These are phyloP conservation scores for Polypedilum pembai DNA, from an alignment of 1,140 invertebrate species.

Conservation along the genomic window DNA sequence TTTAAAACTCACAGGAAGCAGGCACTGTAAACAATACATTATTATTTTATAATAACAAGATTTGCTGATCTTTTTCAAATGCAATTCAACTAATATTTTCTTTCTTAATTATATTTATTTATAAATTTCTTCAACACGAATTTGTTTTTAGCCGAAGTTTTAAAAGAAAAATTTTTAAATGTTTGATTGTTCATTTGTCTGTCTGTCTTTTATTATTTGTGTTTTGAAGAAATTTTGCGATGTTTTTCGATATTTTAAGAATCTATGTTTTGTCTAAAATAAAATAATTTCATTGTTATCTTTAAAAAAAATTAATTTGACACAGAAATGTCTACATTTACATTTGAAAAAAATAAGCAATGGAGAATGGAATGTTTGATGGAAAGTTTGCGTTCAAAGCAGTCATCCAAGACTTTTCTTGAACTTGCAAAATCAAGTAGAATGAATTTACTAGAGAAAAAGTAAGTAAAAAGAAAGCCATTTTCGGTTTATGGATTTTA, in stretches of 20 bases:
- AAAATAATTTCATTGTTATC: no score
- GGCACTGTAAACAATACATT: constrained; percentile 16
- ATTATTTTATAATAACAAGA: background rate
- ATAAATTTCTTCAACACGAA: no score
- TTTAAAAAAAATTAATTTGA: background rate
- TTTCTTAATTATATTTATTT: no score
- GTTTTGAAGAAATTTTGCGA: no score
- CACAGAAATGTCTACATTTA: background rate
- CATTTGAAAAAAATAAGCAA: constrained; percentile 57
- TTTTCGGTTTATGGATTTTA: background rate
- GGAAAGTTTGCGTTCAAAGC: constrained; percentile 77
- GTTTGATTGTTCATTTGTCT: no score
- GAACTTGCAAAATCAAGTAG: constrained; percentile 79
- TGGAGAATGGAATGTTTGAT: constrained; percentile 75
- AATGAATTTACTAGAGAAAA: constrained; percentile 69
- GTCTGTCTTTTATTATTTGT: no score
- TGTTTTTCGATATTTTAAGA: no score
- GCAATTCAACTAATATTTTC: no score
- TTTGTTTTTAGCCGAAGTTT: no score
- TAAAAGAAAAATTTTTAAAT: no score
- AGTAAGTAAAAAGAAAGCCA: background rate
- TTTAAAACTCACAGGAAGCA: constrained; percentile 6
- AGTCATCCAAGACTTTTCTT: constrained; percentile 62
- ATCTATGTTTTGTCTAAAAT: no score
- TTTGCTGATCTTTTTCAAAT: no score